Conservation (phyloP, 2,113 vertebrate genomes). For the Stomatorhinus ivindoensis region DNA sequence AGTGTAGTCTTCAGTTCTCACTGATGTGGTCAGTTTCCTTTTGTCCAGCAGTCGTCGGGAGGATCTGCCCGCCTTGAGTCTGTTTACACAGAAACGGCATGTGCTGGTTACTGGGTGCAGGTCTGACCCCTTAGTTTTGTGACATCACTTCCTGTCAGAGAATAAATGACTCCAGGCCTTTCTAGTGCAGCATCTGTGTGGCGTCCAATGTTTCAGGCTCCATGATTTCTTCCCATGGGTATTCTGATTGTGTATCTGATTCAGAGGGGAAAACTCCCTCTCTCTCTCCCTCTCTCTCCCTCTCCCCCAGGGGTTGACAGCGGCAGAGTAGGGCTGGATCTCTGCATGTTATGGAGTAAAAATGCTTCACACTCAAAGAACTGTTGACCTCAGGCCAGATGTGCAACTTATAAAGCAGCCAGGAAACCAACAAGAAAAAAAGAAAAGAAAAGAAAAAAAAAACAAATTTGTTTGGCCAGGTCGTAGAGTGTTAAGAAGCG, state of each 20-base stretch:
- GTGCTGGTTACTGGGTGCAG: constrained; percentile 27
- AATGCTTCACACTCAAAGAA: constrained; percentile 9
- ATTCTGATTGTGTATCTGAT: constrained; percentile 6
- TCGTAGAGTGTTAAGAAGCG: not conserved
- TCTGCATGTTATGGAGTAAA: constrained; percentile 10
- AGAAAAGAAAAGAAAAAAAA: not conserved
- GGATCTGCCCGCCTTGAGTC: not conserved
- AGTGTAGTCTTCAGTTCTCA: not conserved
- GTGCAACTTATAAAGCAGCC: constrained; percentile 7
- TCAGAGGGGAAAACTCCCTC: not conserved
- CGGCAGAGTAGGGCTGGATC: constrained; percentile 2
- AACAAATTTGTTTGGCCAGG: constrained; percentile 22
- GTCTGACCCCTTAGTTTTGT: constrained; percentile 17
- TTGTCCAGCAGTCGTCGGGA: not conserved
- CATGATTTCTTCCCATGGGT: constrained; percentile 19
- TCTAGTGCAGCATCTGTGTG: constrained; percentile 59
- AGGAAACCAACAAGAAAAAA: not conserved
- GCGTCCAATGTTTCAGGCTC: constrained; percentile 28
- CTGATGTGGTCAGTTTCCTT: not conserved
- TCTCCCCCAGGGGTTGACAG: not conserved
- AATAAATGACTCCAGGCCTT: constrained; percentile 36
- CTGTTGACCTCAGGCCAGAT: constrained; percentile 17
- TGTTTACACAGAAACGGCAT: not conserved
- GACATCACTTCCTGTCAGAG: constrained; percentile 25
- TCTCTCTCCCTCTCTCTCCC: not conserved